phyloP scores from a whole-genome alignment of 2,113 vertebrate genomes.

The Meles meles region DNA sequence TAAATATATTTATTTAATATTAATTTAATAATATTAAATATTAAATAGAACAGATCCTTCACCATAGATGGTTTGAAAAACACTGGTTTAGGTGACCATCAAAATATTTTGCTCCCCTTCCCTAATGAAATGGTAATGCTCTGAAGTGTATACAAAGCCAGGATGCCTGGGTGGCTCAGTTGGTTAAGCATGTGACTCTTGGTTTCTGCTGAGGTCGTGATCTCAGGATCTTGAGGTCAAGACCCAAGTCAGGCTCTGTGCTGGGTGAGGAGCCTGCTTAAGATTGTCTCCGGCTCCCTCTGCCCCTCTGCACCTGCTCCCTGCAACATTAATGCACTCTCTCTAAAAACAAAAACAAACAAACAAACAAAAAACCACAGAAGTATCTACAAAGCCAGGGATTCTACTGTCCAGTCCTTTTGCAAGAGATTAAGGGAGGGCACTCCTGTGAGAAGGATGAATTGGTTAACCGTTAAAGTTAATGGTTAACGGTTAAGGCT shows the following conservation, averaged over 20 bases:
- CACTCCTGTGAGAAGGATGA: background rate
- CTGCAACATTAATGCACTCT: background rate
- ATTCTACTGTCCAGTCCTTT: background rate
- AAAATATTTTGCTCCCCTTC: background rate
- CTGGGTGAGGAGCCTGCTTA: background rate
- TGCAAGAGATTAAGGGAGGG: background rate
- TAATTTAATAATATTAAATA: too few relatives aligned
- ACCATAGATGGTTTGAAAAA: background rate
- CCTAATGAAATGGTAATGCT: background rate
- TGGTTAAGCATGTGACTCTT: background rate
- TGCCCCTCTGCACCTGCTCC: background rate
- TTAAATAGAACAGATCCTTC: background rate
- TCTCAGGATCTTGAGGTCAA: background rate
- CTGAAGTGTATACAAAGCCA: background rate
- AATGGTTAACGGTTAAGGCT: background rate
- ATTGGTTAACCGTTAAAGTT: background rate
- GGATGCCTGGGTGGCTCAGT: background rate
- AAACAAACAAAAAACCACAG: background rate
- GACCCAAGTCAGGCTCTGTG: background rate
- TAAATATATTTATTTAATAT: too few relatives aligned
- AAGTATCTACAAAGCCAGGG: background rate
- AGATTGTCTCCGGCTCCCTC: background rate
- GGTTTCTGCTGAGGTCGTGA: background rate
- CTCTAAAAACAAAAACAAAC: background rate
- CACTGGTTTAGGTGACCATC: background rate